Evolutionary conservation across 2,113 vertebrate species (phyloP), one percentile per base, ranked within the genome.

Genomic region (Lamprotornis superbus): DNA sequence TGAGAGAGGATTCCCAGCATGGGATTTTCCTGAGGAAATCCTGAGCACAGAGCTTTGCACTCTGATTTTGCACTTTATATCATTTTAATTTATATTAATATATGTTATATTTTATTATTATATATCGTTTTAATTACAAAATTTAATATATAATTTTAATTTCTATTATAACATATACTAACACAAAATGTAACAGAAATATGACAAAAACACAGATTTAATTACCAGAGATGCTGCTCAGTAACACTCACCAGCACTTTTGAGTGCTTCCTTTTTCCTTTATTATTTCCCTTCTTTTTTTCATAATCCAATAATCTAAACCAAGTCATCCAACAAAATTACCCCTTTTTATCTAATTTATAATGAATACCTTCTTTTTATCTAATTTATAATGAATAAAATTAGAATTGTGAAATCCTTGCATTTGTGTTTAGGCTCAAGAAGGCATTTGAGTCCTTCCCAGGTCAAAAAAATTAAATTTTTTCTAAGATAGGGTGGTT

Each of bases 131-230:
- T 39, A 39, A 39, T 39, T 39, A 39, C 39, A 39, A 39, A 39
- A 9, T 39, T 39, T 39, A 39, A 39, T 39, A 39, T 39, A 39
- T 39, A 39, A 39, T 39, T 39, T 39, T 39, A 39, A 28, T 11
- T n/a, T 4, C 3, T 21, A 7, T 30, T 19, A 19, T 11, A 57
- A 78, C 79, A 35, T 2, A 9, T 2, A 7, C 7, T 30, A 39
- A 28, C 8, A 55, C 9, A 12, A 31, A 52, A 10, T 4, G 7
- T 1, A 10, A 7, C 15, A 68, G 7, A 83, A 86, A 60, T 3
- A 42, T 1, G 31, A 27, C n/a, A 21, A 44, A 44, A 33, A 1
- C 2, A 27, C 21, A 49, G 18, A 33, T 5, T 20, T 0, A 27
- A 17, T n/a, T 31, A 24, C 23, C 11, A 40, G 14, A 40, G 21